Evolutionary conservation across 30 jellyfish, hydroid and myxozoan species (phyloP).

Genomic region (Cassiopea xamachana): DNA sequence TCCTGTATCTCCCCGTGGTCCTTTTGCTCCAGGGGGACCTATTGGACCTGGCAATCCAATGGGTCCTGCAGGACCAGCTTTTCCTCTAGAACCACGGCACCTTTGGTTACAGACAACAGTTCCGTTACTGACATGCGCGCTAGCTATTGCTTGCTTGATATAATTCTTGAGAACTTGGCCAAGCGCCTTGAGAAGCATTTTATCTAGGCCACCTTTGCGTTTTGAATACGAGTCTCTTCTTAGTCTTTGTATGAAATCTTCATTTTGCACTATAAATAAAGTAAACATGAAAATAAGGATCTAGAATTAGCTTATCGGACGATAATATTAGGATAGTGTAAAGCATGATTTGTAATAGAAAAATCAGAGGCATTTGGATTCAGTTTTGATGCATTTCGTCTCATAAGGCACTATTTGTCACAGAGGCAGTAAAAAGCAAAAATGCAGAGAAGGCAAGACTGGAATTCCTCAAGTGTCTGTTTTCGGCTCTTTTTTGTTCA

Average conservation of each 20-base stretch:
- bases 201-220: not conserved
- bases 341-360: not conserved
- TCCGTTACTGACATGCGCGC: not conserved
- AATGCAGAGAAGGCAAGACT: not conserved
- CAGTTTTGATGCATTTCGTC: not conserved
- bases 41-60: conserved; percentile 4
- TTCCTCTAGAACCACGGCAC: conserved; percentile 7
- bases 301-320: too few relatives aligned
- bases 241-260: not conserved
- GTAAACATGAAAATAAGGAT: not conserved
- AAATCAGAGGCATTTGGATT: not conserved
- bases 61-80: conserved; percentile 13
- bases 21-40: conserved; percentile 9
- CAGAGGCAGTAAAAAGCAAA: not conserved
- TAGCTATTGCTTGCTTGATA: too few relatives aligned
- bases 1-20: conserved; percentile 1
- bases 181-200: not conserved
- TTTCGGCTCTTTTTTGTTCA: not conserved
- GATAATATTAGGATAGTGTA: too few relatives aligned
- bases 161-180: not conserved
- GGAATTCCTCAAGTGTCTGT: not conserved
- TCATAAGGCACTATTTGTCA: not conserved
- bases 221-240: not conserved
- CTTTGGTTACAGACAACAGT: not conserved
- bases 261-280: not conserved